A percentile compares a stretch with the other conserved stretches of the same genome.
Evolutionary conservation across 2,888 invertebrate genomes (phyloP).

Genomic region (Rotaria sp.): DNA sequence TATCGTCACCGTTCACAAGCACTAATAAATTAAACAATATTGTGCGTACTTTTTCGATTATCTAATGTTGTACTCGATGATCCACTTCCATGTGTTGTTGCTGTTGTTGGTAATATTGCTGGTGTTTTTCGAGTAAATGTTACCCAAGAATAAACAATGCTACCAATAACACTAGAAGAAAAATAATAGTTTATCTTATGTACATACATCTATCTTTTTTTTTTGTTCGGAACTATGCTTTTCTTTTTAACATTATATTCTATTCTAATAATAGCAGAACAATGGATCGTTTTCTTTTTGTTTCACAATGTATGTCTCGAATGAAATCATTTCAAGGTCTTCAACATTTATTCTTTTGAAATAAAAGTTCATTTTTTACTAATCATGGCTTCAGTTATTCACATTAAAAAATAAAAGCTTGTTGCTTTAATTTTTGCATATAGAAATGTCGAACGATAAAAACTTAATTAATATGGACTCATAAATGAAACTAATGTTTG

Average conservation of each 20-base stretch:
- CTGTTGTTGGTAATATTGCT: background rate
- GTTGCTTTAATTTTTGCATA: background rate
- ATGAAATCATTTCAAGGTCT: background rate
- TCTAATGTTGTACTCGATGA: background rate
- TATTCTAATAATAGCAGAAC: no score
- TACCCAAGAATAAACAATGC: constrained; percentile 37
- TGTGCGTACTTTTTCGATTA: background rate
- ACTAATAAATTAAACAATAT: background rate
- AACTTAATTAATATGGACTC: no score
- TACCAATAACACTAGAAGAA: constrained; percentile 33
- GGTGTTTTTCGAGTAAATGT: constrained; percentile 29
- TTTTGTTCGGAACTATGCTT: background rate
- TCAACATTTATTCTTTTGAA: background rate
- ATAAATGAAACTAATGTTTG: no score
- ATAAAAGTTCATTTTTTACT: background rate
- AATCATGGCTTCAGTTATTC: background rate
- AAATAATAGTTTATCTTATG: background rate
- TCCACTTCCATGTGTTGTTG: background rate
- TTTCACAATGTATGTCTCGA: background rate
- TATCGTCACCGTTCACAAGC: background rate
- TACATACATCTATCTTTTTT: background rate
- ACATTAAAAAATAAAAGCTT: background rate
- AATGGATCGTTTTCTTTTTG: background rate
- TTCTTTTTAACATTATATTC: background rate
- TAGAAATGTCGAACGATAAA: no score